Conservation (phyloP, 2,888 invertebrate genomes). For the Prionchulus punctatus region DNA sequence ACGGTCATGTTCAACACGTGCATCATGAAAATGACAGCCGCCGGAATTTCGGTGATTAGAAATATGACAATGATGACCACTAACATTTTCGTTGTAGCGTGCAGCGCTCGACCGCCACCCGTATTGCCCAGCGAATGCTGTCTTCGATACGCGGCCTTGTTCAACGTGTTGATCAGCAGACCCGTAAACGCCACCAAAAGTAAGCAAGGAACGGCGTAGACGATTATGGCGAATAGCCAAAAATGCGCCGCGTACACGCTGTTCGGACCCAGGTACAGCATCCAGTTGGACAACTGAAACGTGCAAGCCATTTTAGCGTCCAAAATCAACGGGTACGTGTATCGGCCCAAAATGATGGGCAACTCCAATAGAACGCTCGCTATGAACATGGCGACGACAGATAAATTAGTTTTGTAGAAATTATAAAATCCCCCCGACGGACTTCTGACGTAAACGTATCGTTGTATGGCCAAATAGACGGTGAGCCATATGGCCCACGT, state of each 20-base stretch:
- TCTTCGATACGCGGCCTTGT: conserved; percentile 2
- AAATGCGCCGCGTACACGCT: conserved; percentile 51
- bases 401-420: conserved; percentile 16
- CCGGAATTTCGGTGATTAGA: conserved; percentile 39
- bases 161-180: conserved; percentile 2
- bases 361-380: conserved; percentile 21
- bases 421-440: too few species aligned
- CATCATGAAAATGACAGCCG: conserved; percentile 29
- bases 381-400: conserved; percentile 42
- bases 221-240: conserved; percentile 67
- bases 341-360: conserved; percentile 22
- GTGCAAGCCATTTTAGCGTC: background rate
- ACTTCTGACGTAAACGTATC: conserved; percentile 84
- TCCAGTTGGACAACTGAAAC: background rate
- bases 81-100: conserved; percentile 33
- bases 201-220: conserved; percentile 36
- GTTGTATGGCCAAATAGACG: conserved; percentile 67
- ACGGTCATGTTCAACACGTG: conserved; percentile 14
- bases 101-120: background rate
- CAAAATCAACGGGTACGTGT: conserved; percentile 18
- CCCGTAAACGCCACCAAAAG: conserved; percentile 15
- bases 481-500: conserved; percentile 87
- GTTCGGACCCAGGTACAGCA: conserved; percentile 37
- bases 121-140: background rate
- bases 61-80: conserved; percentile 38